These are phyloP conservation scores for Notarius quadriscutis DNA, from an alignment of 2,113 vertebrate species.

Conservation along the genomic window DNA sequence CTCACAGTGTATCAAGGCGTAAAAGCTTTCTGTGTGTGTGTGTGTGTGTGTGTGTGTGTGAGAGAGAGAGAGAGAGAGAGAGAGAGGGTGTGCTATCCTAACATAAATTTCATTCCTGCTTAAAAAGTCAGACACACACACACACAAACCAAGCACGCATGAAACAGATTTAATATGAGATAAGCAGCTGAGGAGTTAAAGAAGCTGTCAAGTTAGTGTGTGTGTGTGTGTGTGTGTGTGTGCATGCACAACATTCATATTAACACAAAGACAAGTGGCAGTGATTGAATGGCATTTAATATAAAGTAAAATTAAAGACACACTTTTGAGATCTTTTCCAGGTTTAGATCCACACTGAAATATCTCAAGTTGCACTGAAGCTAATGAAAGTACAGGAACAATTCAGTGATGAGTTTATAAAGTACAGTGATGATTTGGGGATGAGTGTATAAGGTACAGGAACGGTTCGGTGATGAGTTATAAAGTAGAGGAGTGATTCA, in stretches of 20 bases:
- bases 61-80: not conserved
- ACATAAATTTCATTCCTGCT: conserved; percentile 19
- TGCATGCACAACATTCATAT: not conserved
- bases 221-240: not conserved
- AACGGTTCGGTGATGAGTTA: too few relatives aligned
- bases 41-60: not conserved
- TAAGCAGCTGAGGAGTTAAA: conserved; percentile 26
- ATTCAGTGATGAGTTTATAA: not conserved
- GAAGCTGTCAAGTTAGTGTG: conserved; percentile 9
- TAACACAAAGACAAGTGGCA: not conserved
- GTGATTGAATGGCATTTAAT: not conserved
- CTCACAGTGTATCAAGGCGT: not conserved
- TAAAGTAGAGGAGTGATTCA: too few relatives aligned
- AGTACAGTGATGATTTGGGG: not conserved
- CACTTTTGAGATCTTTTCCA: not conserved
- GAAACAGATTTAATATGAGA: conserved; percentile 25
- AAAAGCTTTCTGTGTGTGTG: not conserved
- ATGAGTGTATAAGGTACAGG: too few relatives aligned
- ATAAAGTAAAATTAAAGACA: not conserved
- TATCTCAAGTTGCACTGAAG: not conserved
- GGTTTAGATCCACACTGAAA: not conserved
- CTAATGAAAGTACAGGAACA: too few relatives aligned
- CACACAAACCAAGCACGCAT: not conserved
- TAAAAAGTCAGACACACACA: conserved; percentile 11
- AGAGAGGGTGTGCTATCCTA: not conserved